Base-by-base conservation (phyloP, 1,140 invertebrate genomes). In the Leptinotarsa texana region DNA sequence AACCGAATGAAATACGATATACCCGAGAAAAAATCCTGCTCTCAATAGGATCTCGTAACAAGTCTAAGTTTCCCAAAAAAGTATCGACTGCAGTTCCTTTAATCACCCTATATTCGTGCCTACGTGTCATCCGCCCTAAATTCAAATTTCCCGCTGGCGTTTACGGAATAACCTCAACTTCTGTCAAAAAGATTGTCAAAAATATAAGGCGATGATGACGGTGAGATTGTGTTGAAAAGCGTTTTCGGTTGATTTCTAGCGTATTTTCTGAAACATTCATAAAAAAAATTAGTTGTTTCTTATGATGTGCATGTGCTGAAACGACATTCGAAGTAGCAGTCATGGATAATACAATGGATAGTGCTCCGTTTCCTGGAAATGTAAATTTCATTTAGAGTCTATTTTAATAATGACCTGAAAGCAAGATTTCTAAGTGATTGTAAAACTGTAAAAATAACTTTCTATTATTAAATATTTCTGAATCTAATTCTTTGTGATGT, bases 291-390 rank as follows among this genome's bases (percentile, higher is more conserved):
- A 4, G 15, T 49, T 27, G n/a, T 42, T 68, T 68, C 13, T 15
- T 68, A 68, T 68, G 42, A 68, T 68, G 66, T 68, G 24, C 27
- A 42, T 68, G 13, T 18, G 66, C 42, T 42, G 24, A 68, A 18
- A 11, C n/a, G 24, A n/a, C 33, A 4, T 13, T 42, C 27, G 51
- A 68, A 49, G 57, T 70, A 21, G 69, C 15, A 22, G 27, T 5
- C n/a, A 70, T 70, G 73, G 73, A 74, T 49, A 74, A 66, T 47
- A 65, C 66, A 33, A 74, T 74, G 73, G 73, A 74, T 67, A 74
- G 73, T 74, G 15, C 73, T 68, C 73, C 73, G 24, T 74, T 61
- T 47, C 73, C 73, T 17, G 73, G 63, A 74, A 74, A 74, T 68
- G 65, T 74, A 74, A 74, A 68, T 68, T 27, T 74, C 33, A 22